phyloP scores from a whole-genome alignment of 2,888 invertebrate genomes.

The Exephanes ischioxanthus region DNA sequence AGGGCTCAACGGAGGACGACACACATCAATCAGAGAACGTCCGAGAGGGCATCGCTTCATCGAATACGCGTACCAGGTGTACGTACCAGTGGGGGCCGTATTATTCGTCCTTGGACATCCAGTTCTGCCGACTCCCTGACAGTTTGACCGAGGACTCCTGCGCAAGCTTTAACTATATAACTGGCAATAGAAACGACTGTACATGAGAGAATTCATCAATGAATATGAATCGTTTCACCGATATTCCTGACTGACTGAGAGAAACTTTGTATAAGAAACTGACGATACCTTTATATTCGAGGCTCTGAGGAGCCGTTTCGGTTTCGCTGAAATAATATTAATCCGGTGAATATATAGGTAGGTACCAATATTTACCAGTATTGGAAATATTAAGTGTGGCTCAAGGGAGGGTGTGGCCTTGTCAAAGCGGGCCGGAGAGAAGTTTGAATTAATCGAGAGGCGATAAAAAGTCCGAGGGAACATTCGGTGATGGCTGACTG shows the following conservation, averaged over 20 bases:
- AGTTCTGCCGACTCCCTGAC: conserved; percentile 38
- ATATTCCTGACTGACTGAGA: background rate
- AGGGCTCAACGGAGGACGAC: conserved; percentile 73
- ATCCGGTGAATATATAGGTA: background rate
- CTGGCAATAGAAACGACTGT: conserved; percentile 40
- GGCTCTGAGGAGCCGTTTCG: background rate
- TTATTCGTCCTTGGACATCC: conserved; percentile 65
- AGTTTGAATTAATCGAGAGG: conserved; percentile 39
- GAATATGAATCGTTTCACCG: conserved; percentile 39
- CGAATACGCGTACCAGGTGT: conserved; percentile 72
- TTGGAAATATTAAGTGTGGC: background rate
- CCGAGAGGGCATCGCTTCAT: conserved; percentile 61
- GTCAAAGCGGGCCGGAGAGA: background rate
- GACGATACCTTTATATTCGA: background rate
- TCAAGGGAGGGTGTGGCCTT: background rate
- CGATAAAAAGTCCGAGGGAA: conserved; percentile 47
- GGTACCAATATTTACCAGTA: background rate
- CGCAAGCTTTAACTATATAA: conserved; percentile 22
- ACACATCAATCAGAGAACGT: conserved; percentile 80
- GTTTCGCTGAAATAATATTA: background rate
- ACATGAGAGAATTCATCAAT: conserved; percentile 50
- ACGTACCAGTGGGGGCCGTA: conserved; percentile 63
- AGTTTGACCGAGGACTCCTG: conserved; percentile 47
- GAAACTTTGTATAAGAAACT: conserved; percentile 22
- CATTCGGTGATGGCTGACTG: conserved; percentile 46